Evolutionary conservation across 2,888 invertebrate genomes (phyloP).

Genomic region (Noctua janthe): DNA sequence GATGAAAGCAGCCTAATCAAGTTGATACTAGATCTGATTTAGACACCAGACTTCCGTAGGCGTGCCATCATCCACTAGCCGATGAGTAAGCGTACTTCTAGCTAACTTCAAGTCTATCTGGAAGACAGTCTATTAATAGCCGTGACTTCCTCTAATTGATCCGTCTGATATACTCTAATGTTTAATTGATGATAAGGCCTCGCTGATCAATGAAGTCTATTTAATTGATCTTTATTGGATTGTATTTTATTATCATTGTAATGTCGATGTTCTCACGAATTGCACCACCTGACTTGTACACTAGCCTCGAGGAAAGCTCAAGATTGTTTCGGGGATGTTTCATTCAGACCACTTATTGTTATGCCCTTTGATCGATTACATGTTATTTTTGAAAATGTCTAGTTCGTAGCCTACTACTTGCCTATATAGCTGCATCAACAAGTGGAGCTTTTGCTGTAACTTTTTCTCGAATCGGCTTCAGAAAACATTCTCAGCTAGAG

Average conservation of each 20-base stretch:
- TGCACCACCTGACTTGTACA: neutral
- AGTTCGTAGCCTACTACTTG: neutral
- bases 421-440: neutral
- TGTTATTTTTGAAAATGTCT: neutral
- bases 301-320: neutral
- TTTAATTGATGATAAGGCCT: slow-evolving; percentile 46
- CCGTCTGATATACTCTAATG: slow-evolving; percentile 41
- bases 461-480: neutral
- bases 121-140: slow-evolving; percentile 50
- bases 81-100: slow-evolving; percentile 33
- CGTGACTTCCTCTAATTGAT: slow-evolving; percentile 60
- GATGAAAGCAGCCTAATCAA: slow-evolving; percentile 18
- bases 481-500: neutral
- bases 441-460: neutral
- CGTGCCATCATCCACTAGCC: slow-evolving; percentile 18
- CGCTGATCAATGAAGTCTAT: slow-evolving; percentile 31
- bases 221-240: slow-evolving; percentile 45
- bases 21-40: slow-evolving; percentile 32
- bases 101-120: slow-evolving; percentile 14
- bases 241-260: slow-evolving; percentile 1
- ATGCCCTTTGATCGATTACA: neutral
- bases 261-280: neutral
- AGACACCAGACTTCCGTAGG: slow-evolving; percentile 9
- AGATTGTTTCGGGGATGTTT: neutral
- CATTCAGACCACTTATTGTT: neutral